Evolutionary conservation across 2,797 vertebrate genomes (phyloP).

Genomic region (Mormyrops attenuatus): DNA sequence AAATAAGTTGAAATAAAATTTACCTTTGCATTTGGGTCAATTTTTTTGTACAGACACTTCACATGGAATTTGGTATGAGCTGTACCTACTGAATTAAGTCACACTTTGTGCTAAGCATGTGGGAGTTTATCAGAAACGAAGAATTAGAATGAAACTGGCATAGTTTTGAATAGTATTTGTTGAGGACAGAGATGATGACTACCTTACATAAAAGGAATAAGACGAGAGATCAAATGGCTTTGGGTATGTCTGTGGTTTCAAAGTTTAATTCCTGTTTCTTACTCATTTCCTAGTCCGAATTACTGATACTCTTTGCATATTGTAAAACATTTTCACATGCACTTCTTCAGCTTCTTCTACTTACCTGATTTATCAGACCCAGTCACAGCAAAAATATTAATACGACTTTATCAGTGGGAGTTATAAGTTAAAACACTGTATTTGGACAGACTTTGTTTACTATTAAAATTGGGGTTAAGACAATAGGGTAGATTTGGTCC

Average conservation of each 20-base stretch:
- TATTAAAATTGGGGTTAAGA: not conserved
- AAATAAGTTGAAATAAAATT: not conserved
- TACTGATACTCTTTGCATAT: not conserved
- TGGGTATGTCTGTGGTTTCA: constrained; percentile 2
- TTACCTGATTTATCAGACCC: not conserved
- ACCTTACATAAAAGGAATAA: not conserved
- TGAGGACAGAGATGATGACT: not conserved
- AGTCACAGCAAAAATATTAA: not conserved
- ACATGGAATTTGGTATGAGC: not conserved
- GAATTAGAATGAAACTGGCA: constrained; percentile 5
- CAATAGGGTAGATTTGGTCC: not conserved
- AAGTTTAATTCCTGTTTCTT: constrained; percentile 20
- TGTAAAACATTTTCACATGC: constrained; percentile 2
- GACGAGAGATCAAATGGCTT: not conserved
- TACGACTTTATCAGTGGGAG: not conserved
- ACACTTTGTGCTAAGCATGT: not conserved
- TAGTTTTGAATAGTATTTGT: not conserved
- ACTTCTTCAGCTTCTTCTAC: not conserved
- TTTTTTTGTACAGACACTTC: not conserved
- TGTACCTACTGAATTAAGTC: not conserved
- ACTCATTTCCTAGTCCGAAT: not conserved
- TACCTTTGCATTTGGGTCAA: not conserved
- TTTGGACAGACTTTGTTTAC: not conserved
- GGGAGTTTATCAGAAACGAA: constrained; percentile 21
- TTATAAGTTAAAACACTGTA: not conserved